These are phyloP conservation scores for Penaeus indicus DNA, from an alignment of 1,140 invertebrate genomes.

Conservation along the genomic window DNA sequence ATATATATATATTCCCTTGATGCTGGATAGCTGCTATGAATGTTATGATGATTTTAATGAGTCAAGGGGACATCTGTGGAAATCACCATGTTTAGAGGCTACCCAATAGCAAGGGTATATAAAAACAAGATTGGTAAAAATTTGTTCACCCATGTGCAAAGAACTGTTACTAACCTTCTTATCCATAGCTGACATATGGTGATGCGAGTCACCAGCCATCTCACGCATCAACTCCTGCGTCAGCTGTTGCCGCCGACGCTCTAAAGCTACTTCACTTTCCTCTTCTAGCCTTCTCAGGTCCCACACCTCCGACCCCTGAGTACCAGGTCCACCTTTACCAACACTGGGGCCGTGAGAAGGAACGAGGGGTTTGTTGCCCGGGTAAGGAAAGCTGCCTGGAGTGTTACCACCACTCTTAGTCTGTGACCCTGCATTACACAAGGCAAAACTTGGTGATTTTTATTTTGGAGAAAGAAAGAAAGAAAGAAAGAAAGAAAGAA, in stretches of 20 bases:
- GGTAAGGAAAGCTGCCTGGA: background rate
- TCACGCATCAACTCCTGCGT: constrained; percentile 55
- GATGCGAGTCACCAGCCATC: constrained; percentile 50
- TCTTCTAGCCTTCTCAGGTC: constrained; percentile 35
- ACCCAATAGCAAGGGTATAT: too few species aligned
- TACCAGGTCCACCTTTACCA: constrained; percentile 2
- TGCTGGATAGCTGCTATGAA: too few species aligned
- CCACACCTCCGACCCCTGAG: constrained; percentile 27
- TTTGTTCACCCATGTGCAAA: too few species aligned
- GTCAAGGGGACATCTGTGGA: too few species aligned
- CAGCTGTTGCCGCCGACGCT: constrained; percentile 45
- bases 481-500: too few species aligned
- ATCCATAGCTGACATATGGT: constrained; percentile 40
- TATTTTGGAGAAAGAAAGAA: too few species aligned
- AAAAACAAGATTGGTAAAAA: too few species aligned
- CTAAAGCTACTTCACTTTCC: constrained; percentile 48
- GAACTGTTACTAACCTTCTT: constrained; percentile 24
- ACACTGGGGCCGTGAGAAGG: background rate
- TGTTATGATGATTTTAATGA: too few species aligned
- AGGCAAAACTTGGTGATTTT: too few species aligned
- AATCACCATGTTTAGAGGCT: too few species aligned
- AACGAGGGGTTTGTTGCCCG: background rate
- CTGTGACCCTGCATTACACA: background rate
- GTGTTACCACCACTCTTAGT: background rate
- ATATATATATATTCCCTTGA: too few species aligned